These are phyloP conservation scores for Crotalus horridus DNA, from an alignment of 2,113 vertebrate species.

Conservation along the genomic window DNA sequence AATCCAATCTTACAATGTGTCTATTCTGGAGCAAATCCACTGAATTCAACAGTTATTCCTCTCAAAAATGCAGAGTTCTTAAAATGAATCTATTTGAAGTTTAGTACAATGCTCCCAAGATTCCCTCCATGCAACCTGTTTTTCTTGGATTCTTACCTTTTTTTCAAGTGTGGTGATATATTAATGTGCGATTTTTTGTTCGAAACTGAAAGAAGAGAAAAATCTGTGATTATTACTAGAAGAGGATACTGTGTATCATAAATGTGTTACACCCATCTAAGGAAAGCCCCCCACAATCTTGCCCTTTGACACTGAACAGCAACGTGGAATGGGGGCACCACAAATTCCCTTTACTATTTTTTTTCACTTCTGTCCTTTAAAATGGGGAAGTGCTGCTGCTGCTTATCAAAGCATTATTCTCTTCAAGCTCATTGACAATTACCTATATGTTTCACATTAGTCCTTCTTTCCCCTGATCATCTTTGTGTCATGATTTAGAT, in stretches of 20 bases:
- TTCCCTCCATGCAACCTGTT: not conserved
- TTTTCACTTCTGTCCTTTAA: too few species aligned
- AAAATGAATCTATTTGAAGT: not conserved
- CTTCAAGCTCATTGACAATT: not conserved
- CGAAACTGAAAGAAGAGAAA: constrained; percentile 55
- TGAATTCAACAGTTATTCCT: not conserved
- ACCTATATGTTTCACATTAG: too few species aligned
- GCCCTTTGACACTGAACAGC: not conserved
- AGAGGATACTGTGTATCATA: not conserved
- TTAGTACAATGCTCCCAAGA: not conserved
- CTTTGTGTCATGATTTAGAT: not conserved
- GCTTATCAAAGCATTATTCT: not conserved
- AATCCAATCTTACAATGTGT: not conserved
- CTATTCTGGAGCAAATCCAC: not conserved
- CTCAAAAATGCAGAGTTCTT: not conserved
- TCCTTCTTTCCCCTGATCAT: too few species aligned
- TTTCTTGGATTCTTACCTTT: constrained; percentile 46
- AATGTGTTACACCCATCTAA: not conserved
- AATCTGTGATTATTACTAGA: not conserved
- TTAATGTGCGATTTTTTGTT: constrained; percentile 65
- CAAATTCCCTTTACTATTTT: not conserved
- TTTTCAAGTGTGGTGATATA: constrained; percentile 73
- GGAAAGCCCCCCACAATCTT: not conserved
- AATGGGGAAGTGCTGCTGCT: not conserved
- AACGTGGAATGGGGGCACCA: not conserved